phyloP scores from a whole-genome alignment of 2,797 vertebrate genomes.

The Malacoraja senta region DNA sequence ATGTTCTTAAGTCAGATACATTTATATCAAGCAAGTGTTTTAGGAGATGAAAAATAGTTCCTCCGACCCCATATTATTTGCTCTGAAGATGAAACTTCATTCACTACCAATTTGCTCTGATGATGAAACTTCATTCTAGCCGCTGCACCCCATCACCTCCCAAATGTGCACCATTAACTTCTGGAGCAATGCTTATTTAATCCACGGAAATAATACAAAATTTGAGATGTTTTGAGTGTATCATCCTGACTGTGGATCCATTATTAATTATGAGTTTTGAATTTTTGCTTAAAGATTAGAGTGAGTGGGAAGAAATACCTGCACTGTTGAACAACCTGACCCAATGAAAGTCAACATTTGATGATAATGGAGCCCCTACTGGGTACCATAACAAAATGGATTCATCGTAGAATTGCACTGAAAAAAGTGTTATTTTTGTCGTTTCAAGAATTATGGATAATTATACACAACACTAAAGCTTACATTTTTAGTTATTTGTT shows the following conservation, averaged over 20 bases:
- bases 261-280: background rate
- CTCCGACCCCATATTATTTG: no score
- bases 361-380: background rate
- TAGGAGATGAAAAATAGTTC: background rate
- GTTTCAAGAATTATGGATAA: background rate
- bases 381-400: background rate
- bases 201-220: background rate
- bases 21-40: background rate
- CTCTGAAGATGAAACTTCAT: no score
- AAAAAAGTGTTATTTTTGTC: background rate
- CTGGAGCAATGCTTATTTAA: background rate
- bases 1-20: background rate
- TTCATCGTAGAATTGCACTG: background rate
- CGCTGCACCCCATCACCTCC: no score
- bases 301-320: background rate
- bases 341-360: background rate
- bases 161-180: background rate
- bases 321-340: background rate
- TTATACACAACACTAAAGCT: no score
- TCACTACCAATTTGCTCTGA: no score
- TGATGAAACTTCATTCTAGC: no score
- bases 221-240: background rate
- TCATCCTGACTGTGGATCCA: background rate
- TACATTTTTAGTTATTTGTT: no score
- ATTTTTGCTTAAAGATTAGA: background rate